These are phyloP conservation scores for Pseudopodoces humilis DNA, from an alignment of 2,113 vertebrate genomes.

Conservation along the genomic window DNA sequence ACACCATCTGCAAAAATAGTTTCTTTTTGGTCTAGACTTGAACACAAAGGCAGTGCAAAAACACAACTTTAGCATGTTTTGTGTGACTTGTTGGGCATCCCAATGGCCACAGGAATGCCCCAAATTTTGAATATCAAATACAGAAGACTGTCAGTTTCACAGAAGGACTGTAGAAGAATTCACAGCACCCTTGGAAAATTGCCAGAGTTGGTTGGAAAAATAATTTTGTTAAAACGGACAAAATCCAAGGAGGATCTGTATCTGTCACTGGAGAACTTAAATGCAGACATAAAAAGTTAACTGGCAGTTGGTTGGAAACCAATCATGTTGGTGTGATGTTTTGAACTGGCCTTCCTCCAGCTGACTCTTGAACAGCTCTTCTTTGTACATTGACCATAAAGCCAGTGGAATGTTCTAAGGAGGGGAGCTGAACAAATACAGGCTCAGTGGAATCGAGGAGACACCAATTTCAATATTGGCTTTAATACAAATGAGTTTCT, in stretches of 20 bases:
- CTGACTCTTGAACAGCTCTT: slow-evolving; percentile 13
- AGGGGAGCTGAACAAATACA: slow-evolving; percentile 2
- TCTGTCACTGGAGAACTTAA: background rate
- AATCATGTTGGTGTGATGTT: background rate
- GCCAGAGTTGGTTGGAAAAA: background rate
- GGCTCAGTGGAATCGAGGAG: background rate
- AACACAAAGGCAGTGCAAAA: background rate
- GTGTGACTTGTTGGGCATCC: background rate
- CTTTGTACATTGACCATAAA: slow-evolving; percentile 11
- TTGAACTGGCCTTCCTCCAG: slow-evolving; percentile 21
- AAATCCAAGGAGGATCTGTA: slow-evolving; percentile 6
- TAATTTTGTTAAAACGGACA: background rate
- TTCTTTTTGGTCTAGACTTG: background rate
- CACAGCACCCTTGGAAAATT: background rate
- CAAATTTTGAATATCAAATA: slow-evolving; percentile 9
- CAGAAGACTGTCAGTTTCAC: background rate
- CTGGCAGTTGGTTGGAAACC: background rate
- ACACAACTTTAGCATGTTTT: background rate
- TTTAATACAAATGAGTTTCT: background rate
- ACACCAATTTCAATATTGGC: background rate
- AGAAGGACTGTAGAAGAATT: background rate
- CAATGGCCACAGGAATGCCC: background rate
- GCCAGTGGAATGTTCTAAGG: background rate
- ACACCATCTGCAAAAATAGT: background rate
- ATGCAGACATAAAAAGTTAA: background rate